These are phyloP conservation scores for Antheraea pernyi DNA, from an alignment of 1,140 invertebrate species.

Conservation along the genomic window DNA sequence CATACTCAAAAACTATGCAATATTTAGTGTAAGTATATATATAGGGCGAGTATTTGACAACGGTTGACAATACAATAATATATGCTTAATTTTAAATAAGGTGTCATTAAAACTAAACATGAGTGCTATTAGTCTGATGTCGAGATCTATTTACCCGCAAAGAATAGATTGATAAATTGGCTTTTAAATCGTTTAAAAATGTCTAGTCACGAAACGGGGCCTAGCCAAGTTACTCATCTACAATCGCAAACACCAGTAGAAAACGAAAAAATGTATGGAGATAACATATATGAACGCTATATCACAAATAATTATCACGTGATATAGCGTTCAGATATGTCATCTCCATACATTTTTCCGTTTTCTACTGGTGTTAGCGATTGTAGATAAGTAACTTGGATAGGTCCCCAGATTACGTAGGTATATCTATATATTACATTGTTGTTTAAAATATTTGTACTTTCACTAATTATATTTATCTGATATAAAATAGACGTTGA, in stretches of 20 bases:
- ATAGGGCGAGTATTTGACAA: slow-evolving; percentile 71
- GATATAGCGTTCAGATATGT: no score
- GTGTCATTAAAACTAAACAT: slow-evolving; percentile 29
- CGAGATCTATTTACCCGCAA: slow-evolving; percentile 6
- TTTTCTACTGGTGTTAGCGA: no score
- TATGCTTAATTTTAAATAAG: slow-evolving; percentile 33
- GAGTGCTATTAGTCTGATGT: slow-evolving; percentile 35
- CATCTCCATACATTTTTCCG: no score
- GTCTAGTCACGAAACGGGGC: slow-evolving; percentile 62
- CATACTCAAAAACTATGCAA: not conserved
- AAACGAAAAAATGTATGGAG: no score
- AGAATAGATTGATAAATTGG: slow-evolving; percentile 14
- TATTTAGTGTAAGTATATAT: slow-evolving; percentile 34
- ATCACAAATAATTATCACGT: no score
- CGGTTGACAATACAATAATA: slow-evolving; percentile 72
- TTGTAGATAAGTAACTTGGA: no score
- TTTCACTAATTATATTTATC: slow-evolving; percentile 18
- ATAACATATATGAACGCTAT: no score
- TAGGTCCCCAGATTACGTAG: slow-evolving; percentile 41
- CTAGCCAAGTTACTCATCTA: no score
- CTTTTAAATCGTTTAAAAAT: slow-evolving; percentile 26
- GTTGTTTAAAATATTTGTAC: slow-evolving; percentile 23
- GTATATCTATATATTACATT: slow-evolving; percentile 30
- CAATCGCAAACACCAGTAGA: no score
- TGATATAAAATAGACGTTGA: slow-evolving; percentile 17